phyloP scores from a whole-genome alignment of 2,113 vertebrate species.

The Talpa occidentalis region DNA sequence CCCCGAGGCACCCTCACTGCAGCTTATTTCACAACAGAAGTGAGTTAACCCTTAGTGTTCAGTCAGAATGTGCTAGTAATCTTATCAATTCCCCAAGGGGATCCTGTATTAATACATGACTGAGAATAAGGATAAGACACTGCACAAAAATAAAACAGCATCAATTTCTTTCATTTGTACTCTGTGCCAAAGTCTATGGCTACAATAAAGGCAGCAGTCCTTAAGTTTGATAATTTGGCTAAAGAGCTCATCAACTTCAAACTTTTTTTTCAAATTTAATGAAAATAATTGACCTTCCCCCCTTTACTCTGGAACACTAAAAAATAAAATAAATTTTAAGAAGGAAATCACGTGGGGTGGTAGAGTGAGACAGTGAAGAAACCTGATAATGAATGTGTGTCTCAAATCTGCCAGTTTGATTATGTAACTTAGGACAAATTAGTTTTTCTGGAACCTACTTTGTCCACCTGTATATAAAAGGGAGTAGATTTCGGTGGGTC shows the following conservation, averaged over 20 bases:
- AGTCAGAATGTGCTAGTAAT: not conserved
- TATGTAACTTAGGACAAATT: not conserved
- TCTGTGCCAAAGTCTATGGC: not conserved
- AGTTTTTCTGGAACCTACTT: not conserved
- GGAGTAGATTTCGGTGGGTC: not conserved
- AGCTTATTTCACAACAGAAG: not conserved
- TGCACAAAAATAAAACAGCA: conserved; percentile 3
- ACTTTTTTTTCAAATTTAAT: not conserved
- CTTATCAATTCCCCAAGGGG: not conserved
- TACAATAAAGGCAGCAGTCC: not conserved
- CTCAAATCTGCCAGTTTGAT: not conserved
- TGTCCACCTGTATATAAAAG: not conserved
- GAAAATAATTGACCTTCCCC: not conserved
- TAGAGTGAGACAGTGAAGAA: conserved; percentile 26
- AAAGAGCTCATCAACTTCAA: not conserved
- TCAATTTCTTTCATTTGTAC: not conserved
- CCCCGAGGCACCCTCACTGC: not conserved
- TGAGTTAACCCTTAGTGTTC: not conserved
- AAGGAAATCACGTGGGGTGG: not conserved
- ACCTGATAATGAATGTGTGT: not conserved
- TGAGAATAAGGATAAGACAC: not conserved
- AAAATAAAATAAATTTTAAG: not conserved
- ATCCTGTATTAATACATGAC: not conserved
- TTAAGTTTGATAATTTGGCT: conserved; percentile 6
- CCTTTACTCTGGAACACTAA: not conserved